Percentiles rank a stretch among this genome's conserved stretches.
These are phyloP conservation scores for Rhynchomys soricoides DNA, from an alignment of 2,113 vertebrate genomes.

Conservation along the genomic window DNA sequence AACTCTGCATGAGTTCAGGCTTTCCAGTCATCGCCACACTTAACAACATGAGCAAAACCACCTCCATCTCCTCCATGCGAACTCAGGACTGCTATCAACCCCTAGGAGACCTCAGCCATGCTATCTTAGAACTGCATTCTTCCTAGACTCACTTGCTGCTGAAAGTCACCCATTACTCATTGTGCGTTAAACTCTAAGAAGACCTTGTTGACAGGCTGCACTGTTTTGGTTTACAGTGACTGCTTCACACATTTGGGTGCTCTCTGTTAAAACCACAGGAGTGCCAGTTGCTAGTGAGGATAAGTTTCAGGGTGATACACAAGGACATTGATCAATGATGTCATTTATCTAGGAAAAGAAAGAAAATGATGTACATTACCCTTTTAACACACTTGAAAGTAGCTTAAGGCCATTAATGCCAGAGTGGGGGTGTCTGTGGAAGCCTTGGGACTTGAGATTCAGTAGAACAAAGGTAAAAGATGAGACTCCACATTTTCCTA, in stretches of 20 bases:
- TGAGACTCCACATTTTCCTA: neutral
- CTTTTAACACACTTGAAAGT: conserved; percentile 24
- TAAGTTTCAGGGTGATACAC: neutral
- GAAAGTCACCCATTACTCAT: neutral
- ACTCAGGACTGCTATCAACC: neutral
- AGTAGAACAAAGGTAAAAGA: neutral
- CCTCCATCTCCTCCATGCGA: conserved; percentile 3
- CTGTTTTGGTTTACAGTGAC: neutral
- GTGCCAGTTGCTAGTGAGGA: neutral
- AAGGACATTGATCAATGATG: conserved; percentile 27
- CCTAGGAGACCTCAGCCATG: neutral
- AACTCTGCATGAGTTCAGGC: neutral
- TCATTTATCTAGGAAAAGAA: conserved; percentile 37
- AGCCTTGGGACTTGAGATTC: neutral
- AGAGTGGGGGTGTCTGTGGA: neutral
- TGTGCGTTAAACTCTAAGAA: conserved; percentile 23
- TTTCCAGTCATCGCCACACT: neutral
- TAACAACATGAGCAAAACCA: neutral
- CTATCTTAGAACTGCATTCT: neutral
- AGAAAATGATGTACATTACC: neutral
- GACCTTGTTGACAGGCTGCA: neutral
- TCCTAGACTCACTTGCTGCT: neutral
- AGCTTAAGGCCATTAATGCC: conserved; percentile 12
- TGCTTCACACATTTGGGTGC: neutral
- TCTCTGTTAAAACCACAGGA: conserved; percentile 6